phyloP scores from a whole-genome alignment of 1,140 invertebrate genomes.

The Neelides sp. region DNA sequence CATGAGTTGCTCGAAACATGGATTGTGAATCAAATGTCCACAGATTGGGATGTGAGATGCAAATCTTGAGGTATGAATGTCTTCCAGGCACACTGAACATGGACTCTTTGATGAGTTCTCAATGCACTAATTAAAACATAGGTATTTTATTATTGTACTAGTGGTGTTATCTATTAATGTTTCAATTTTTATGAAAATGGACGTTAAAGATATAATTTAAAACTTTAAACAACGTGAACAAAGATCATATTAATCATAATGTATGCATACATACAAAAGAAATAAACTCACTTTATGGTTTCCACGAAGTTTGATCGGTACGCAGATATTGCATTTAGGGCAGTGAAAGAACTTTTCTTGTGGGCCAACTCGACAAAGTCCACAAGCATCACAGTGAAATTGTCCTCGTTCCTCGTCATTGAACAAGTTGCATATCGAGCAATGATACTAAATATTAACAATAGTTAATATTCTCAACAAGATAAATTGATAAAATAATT shows the following conservation, averaged over 20 bases:
- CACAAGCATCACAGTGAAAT: constrained; percentile 77
- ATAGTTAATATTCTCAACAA: constrained; percentile 13
- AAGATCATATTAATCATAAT: too few relatives aligned
- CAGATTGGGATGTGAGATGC: constrained; percentile 73
- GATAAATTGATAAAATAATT: constrained; percentile 5
- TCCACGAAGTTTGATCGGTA: constrained; percentile 57
- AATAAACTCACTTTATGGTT: constrained; percentile 54
- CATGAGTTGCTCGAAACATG: constrained; percentile 62
- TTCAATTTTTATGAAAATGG: not conserved
- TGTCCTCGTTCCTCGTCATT: constrained; percentile 77
- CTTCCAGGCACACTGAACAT: constrained; percentile 74
- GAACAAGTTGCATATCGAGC: constrained; percentile 72
- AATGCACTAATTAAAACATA: constrained; percentile 51
- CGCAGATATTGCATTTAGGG: constrained; percentile 71
- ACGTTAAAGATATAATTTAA: not conserved
- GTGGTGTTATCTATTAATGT: not conserved
- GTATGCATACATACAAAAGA: too few relatives aligned
- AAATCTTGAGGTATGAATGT: constrained; percentile 75
- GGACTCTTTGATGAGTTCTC: constrained; percentile 72
- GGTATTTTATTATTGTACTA: not conserved
- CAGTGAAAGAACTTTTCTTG: constrained; percentile 77
- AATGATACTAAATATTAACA: constrained; percentile 72
- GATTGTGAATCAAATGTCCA: constrained; percentile 62
- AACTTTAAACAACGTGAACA: not conserved
- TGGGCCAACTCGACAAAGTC: constrained; percentile 74